Conservation (phyloP, 1,140 invertebrate species). For the Danaus melanippus region DNA sequence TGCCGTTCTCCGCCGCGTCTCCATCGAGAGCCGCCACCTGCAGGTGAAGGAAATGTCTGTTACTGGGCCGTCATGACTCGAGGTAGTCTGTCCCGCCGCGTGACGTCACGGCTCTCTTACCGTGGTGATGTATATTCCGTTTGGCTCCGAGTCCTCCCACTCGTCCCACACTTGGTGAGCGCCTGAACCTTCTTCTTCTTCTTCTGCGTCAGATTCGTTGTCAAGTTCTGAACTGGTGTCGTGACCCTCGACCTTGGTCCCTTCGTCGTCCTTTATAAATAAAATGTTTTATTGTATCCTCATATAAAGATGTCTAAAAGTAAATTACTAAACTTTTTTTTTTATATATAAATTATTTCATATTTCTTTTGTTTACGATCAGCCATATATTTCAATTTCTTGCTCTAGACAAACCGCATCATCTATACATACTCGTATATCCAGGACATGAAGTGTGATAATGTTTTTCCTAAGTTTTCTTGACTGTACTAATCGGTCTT, state of each 20-base stretch:
- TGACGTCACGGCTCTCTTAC: constrained; percentile 15
- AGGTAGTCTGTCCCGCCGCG: too few relatives aligned
- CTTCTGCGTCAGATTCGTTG: constrained; percentile 36
- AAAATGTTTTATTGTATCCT: neutral
- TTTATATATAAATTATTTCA: too few relatives aligned
- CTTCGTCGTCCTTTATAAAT: constrained; percentile 25
- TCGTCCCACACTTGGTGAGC: constrained; percentile 37
- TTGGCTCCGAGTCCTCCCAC: constrained; percentile 29
- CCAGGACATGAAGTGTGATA: too few relatives aligned
- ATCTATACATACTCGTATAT: too few relatives aligned
- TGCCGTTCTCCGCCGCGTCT: constrained; percentile 86
- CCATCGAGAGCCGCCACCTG: constrained; percentile 90
- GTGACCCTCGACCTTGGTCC: constrained; percentile 18
- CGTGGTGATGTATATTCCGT: constrained; percentile 36
- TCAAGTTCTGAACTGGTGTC: constrained; percentile 50
- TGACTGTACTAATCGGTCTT: too few relatives aligned
- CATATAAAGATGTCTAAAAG: neutral
- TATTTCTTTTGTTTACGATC: too few relatives aligned
- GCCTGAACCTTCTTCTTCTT: constrained; percentile 39
- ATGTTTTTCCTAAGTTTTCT: too few relatives aligned
- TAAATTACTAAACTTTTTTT: neutral
- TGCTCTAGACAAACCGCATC: too few relatives aligned
- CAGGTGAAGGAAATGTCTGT: neutral
- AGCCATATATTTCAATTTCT: too few relatives aligned
- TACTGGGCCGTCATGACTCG: too few relatives aligned